Base-by-base conservation (phyloP, 2,888 invertebrate species). In the Girardia tigrina region DNA sequence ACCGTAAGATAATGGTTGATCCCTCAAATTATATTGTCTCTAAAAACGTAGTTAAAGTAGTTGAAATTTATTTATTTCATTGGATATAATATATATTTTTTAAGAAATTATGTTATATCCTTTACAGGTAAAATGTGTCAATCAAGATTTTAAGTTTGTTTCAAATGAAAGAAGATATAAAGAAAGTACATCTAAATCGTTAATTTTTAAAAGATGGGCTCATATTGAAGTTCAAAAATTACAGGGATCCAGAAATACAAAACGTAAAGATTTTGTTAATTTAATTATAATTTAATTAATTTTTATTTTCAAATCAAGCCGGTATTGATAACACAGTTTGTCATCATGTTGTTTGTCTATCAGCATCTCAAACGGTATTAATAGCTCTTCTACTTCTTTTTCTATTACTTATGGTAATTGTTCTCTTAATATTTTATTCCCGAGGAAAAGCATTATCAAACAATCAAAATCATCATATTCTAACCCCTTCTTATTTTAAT, bases 321-420 rank as follows among this genome's bases (percentile, higher is more conserved):
- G 56, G 56, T 20, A 56, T 23, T 6, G 56, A 56, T 56, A 4
- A 56, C 4, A 20, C 56, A 20, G 56, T 56, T n/a, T 56, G 56
- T 56, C 56, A 56, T 56, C 56, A 56, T 56, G 56, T 56, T 12
- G 56, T 56, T 56, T 56, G 56, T 56, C n/a, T 56, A 56, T 56
- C 56, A 20, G 56, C 56, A 16, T 56, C 56, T 56, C 56, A 56
- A 23, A 56, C 56, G 6, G 56, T 56, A 56, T 56, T 56, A 56
- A 56, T 56, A 56, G 56, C 56, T 56, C 23, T 56, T n/a, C 56
- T 56, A 12, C 56, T 56, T 56, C 23, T 56, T 6, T 56, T 56
- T 56, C 23, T 56, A 56, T 56, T 56, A n/a, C n/a, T 56, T n/a
- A 56, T 56, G 56, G 56, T 56, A 56, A 56, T 56, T 56, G 56